These are phyloP conservation scores for Megaceryle maxima DNA, from an alignment of 2,113 vertebrate genomes.

Conservation along the genomic window DNA sequence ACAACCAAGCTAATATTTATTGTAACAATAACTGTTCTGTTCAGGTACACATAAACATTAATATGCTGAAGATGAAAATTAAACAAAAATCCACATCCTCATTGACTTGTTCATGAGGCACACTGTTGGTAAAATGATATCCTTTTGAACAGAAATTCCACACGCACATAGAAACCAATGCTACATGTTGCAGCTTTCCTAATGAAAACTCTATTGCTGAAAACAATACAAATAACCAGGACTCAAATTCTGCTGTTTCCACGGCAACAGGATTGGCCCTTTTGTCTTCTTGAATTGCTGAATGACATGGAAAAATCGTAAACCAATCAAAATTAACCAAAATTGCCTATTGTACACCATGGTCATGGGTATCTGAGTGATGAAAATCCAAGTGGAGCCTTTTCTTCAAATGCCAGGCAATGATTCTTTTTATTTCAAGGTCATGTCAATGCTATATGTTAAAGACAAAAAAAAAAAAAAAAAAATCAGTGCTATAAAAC, in stretches of 20 bases:
- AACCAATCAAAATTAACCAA: slow-evolving; percentile 14
- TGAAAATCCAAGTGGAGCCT: not conserved
- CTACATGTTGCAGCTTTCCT: not conserved
- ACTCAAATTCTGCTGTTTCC: not conserved
- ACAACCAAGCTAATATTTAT: not conserved
- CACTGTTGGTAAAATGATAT: slow-evolving; percentile 47
- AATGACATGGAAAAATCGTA: slow-evolving; percentile 21
- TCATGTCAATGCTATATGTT: slow-evolving; percentile 70
- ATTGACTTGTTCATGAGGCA: slow-evolving; percentile 48
- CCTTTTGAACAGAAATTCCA: slow-evolving; percentile 12
- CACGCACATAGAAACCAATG: slow-evolving; percentile 25
- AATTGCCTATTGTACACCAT: not conserved
- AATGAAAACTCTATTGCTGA: not conserved
- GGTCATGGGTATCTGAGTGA: not conserved
- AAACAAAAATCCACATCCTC: slow-evolving; percentile 29
- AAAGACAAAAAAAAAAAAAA: not conserved
- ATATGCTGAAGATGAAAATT: not conserved
- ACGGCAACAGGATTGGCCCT: not conserved
- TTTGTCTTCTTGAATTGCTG: slow-evolving; percentile 33
- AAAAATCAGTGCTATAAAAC: not conserved
- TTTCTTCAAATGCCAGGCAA: slow-evolving; percentile 10
- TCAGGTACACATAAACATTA: not conserved
- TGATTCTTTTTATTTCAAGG: slow-evolving; percentile 64
- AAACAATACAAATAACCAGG: not conserved
- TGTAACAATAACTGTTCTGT: not conserved